These are phyloP conservation scores for Pogonocherus hispidulus DNA, from an alignment of 2,888 invertebrate species.

Conservation along the genomic window DNA sequence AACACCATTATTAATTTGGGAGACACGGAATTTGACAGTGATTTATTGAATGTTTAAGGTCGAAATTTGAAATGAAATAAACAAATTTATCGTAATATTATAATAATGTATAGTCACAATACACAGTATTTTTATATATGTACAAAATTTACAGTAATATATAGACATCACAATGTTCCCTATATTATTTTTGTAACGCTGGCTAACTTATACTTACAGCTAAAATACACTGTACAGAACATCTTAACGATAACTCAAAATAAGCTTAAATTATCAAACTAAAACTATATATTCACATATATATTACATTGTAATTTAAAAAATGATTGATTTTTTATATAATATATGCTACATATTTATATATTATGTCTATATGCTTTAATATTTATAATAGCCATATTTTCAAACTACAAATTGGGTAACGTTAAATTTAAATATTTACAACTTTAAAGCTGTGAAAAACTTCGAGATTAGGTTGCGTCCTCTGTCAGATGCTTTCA, in stretches of 20 bases:
- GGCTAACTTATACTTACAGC: slow-evolving; percentile 67
- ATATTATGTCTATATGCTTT: slow-evolving; percentile 66
- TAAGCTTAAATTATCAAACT: slow-evolving; percentile 65
- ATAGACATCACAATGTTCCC: slow-evolving; percentile 71
- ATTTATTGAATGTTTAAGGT: no score
- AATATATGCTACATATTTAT: slow-evolving; percentile 67
- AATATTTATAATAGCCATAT: slow-evolving; percentile 65
- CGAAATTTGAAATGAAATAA: neutral
- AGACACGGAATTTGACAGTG: no score
- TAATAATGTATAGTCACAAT: slow-evolving; percentile 71
- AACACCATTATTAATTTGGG: no score
- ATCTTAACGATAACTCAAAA: slow-evolving; percentile 64
- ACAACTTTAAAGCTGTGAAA: slow-evolving; percentile 55
- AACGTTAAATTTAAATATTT: slow-evolving; percentile 63
- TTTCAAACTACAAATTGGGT: slow-evolving; percentile 68
- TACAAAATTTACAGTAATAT: slow-evolving; percentile 71
- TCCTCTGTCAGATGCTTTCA: slow-evolving; percentile 25
- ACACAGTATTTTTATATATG: slow-evolving; percentile 70
- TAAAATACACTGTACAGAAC: slow-evolving; percentile 70
- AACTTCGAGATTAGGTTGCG: slow-evolving; percentile 56
- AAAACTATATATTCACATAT: slow-evolving; percentile 68
- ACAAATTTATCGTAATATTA: slow-evolving; percentile 67
- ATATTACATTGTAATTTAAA: slow-evolving; percentile 68
- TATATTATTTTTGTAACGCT: slow-evolving; percentile 68
- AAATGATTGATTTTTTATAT: slow-evolving; percentile 65